These are phyloP conservation scores for Camelus dromedarius DNA, from an alignment of 2,113 vertebrate species.

Conservation along the genomic window DNA sequence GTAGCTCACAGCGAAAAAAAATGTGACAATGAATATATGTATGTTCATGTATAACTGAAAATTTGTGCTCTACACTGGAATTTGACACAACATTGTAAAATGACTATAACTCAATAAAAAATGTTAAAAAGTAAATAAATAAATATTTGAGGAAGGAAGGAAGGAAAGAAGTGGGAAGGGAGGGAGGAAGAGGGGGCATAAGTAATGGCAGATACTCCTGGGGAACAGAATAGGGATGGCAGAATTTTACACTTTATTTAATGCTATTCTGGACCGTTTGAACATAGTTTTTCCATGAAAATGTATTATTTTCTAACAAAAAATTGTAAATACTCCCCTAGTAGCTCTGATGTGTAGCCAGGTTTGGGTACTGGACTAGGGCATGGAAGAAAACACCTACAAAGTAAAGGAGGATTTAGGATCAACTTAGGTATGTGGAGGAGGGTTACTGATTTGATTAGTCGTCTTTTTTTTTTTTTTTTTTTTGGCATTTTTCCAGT, in stretches of 20 bases:
- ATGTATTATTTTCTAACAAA: background rate
- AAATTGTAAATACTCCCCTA: background rate
- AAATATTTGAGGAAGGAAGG: too few species aligned
- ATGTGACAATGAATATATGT: too few species aligned
- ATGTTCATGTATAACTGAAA: too few species aligned
- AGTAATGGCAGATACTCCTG: background rate
- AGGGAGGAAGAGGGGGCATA: accelerated
- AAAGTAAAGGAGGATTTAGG: background rate
- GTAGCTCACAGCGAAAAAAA: too few species aligned
- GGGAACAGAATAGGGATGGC: background rate
- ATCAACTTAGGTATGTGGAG: background rate
- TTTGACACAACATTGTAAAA: too few species aligned
- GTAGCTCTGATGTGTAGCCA: background rate
- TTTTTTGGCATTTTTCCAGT: conserved; percentile 1
- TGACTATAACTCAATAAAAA: too few species aligned
- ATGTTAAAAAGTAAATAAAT: too few species aligned
- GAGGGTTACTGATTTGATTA: background rate
- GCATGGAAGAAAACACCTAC: background rate
- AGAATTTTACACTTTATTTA: background rate
- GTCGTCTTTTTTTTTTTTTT: background rate
- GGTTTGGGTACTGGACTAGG: background rate
- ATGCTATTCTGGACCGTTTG: background rate
- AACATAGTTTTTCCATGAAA: background rate
- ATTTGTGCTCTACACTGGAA: too few species aligned
- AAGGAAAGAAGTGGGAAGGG: accelerated